Evolutionary conservation across 2,797 vertebrate species (phyloP).

Genomic region (Alcedo atthis): DNA sequence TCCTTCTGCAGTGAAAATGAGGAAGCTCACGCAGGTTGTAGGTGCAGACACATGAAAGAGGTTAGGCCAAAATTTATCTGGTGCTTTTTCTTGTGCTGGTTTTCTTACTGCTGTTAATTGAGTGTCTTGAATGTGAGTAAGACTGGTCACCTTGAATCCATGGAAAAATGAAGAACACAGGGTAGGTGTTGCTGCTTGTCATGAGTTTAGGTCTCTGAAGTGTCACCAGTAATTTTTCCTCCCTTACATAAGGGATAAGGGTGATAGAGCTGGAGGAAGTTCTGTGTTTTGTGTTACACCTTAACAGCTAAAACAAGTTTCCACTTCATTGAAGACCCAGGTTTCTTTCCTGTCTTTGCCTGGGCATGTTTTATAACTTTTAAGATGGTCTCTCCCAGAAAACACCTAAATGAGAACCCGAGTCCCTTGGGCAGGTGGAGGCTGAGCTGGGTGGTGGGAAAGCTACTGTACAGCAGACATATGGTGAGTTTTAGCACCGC

Average conservation of each 20-base stretch:
- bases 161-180: accelerated
- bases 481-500: background rate
- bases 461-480: accelerated
- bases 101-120: background rate
- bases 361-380: background rate
- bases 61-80: background rate
- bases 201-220: background rate
- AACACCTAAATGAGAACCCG: background rate
- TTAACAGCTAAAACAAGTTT: background rate
- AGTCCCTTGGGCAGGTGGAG: background rate
- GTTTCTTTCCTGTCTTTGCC: background rate
- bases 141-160: background rate
- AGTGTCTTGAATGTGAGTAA: background rate
- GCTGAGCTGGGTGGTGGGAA: accelerated
- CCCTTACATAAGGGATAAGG: background rate
- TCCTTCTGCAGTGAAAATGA: background rate
- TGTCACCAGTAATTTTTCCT: background rate
- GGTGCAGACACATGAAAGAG: accelerated
- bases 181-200: background rate
- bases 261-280: background rate
- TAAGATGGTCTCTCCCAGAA: background rate
- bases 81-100: background rate
- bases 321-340: background rate
- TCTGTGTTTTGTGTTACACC: background rate
- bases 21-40: background rate